phyloP scores from a whole-genome alignment of 2,797 vertebrate genomes.

The Liparis tanakae region DNA sequence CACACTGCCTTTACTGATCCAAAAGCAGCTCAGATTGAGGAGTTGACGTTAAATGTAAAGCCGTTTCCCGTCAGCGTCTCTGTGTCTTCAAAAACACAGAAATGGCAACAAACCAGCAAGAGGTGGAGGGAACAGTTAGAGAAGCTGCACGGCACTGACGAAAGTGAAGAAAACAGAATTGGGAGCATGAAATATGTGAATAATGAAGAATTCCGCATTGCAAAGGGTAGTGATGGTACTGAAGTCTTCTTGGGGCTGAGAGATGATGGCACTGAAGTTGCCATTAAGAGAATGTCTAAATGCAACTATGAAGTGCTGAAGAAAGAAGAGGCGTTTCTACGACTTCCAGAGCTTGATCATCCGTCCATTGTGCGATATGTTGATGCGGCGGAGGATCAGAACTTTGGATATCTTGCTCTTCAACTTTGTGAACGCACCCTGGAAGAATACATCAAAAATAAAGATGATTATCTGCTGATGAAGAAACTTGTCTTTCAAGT shows the following conservation, averaged over 20 bases:
- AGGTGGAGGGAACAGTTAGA: constrained; percentile 64
- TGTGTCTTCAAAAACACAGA: neutral
- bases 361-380: constrained; percentile 72
- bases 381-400: constrained; percentile 65
- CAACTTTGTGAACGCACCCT: constrained; percentile 78
- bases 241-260: constrained; percentile 75
- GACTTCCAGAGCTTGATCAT: constrained; percentile 62
- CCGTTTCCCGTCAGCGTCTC: fast-evolving
- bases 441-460: constrained; percentile 61
- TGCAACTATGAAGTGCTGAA: constrained; percentile 63
- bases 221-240: constrained; percentile 74
- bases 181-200: constrained; percentile 54
- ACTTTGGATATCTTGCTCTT: constrained; percentile 78
- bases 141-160: constrained; percentile 34
- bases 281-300: constrained; percentile 72
- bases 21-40: constrained; percentile 10
- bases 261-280: constrained; percentile 77
- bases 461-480: neutral
- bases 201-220: constrained; percentile 62
- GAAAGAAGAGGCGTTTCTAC: constrained; percentile 67
- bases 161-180: constrained; percentile 36
- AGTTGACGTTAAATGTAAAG: constrained; percentile 30
- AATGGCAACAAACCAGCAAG: constrained; percentile 50
- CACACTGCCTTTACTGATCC: neutral
- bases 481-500: constrained; percentile 43